phyloP scores from a whole-genome alignment of 2,888 invertebrate genomes.

The Pterostichus madidus region DNA sequence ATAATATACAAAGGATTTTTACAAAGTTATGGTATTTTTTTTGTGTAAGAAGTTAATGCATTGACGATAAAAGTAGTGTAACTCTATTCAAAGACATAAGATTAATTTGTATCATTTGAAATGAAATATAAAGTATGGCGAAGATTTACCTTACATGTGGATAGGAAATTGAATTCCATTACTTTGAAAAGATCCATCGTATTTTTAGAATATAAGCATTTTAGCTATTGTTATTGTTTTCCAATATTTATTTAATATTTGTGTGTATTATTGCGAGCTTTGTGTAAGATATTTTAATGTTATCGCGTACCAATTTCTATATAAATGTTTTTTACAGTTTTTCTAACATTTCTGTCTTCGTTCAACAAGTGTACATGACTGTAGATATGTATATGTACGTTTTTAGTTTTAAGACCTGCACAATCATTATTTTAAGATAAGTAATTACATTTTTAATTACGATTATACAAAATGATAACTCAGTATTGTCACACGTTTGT shows the following conservation, averaged over 20 bases:
- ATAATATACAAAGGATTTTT: conserved; percentile 3
- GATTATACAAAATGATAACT: conserved; percentile 61
- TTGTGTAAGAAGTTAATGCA: no score
- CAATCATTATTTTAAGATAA: conserved; percentile 66
- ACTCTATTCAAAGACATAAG: no score
- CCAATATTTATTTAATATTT: conserved; percentile 61
- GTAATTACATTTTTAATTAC: conserved; percentile 64
- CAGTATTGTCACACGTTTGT: conserved; percentile 66
- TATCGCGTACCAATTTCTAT: conserved; percentile 54
- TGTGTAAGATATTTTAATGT: conserved; percentile 62
- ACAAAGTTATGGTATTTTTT: no score
- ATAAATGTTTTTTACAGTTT: conserved; percentile 53
- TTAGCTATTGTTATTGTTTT: conserved; percentile 62
- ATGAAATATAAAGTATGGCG: no score
- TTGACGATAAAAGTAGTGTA: no score
- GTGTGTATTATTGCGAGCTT: conserved; percentile 63
- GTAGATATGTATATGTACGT: conserved; percentile 67
- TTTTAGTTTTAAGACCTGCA: conserved; percentile 62
- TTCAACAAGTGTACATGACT: conserved; percentile 65
- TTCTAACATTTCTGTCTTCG: conserved; percentile 45
- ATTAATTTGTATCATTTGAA: no score
- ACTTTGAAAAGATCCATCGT: no score
- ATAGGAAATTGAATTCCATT: no score
- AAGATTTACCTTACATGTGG: no score
- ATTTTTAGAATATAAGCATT: conserved; percentile 53